Percentiles rank a stretch among this genome's conserved stretches.
Evolutionary conservation across 1,140 invertebrate species (phyloP).

Genomic region (Heterodera schachtii): DNA sequence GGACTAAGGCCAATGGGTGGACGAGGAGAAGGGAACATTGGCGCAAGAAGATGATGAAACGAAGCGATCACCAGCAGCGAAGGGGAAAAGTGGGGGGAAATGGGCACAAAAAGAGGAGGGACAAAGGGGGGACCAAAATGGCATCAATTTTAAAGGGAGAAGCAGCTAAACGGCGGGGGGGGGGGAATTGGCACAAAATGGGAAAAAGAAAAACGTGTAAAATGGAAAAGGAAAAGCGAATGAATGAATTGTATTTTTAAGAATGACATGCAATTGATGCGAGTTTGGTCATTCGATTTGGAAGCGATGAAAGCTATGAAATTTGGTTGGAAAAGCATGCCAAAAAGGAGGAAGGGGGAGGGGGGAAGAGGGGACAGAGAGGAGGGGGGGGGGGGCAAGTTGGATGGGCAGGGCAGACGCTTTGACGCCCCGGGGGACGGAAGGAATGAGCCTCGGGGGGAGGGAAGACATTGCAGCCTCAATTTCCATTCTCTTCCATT

Average conservation of each 20-base stretch:
- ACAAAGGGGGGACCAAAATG: neutral
- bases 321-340: neutral
- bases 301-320: neutral
- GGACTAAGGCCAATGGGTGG: conserved; percentile 3
- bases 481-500: conserved; percentile 1
- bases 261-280: no score
- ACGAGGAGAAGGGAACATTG: conserved; percentile 21
- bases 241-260: neutral
- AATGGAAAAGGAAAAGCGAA: neutral
- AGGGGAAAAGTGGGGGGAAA: neutral
- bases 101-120: neutral
- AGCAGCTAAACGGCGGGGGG: neutral
- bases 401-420: neutral
- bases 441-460: neutral
- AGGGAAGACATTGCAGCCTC: neutral
- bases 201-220: neutral
- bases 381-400: neutral
- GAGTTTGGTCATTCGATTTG: neutral
- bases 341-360: conserved; percentile 1
- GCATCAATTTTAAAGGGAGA: no score
- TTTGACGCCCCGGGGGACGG: neutral
- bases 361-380: neutral
- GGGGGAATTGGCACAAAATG: neutral
- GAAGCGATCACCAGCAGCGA: neutral
- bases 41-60: neutral